Conservation (phyloP, 2,888 invertebrate species). For the Andrena bicolor region DNA sequence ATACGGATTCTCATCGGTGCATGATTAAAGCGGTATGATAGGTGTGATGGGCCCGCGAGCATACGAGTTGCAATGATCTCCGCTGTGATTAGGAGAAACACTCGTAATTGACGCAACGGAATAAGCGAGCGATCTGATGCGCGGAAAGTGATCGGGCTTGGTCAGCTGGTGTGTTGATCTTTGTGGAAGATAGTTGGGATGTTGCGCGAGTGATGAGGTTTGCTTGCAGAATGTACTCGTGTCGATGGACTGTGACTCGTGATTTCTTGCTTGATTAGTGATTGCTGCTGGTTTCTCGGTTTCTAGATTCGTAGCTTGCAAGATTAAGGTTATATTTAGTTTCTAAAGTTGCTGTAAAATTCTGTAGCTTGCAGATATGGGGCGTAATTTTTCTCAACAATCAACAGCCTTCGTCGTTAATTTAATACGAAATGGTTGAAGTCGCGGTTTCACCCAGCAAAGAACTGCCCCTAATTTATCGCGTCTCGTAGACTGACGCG, state of each 20-base stretch:
- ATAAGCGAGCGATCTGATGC: background rate
- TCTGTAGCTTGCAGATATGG: no score
- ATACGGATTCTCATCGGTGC: conserved; percentile 40
- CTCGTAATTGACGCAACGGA: background rate
- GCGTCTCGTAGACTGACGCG: conserved; percentile 1
- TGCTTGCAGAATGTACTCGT: background rate
- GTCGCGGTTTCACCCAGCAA: background rate
- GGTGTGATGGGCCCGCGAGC: background rate
- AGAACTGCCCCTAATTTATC: conserved; percentile 17
- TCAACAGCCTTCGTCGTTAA: background rate
- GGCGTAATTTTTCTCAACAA: background rate
- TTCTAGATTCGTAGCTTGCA: background rate
- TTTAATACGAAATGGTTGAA: conserved; percentile 2
- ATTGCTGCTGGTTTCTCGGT: background rate
- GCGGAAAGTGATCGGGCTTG: background rate
- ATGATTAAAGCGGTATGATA: conserved; percentile 29
- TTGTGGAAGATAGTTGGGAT: background rate
- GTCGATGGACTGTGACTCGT: background rate
- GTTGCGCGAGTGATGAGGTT: background rate
- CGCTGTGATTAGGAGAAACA: background rate
- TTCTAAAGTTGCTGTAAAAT: no score
- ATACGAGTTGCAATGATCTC: background rate
- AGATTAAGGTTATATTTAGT: no score
- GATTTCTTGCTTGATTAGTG: background rate
- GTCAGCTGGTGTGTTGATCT: background rate